A percentile compares a stretch with the other conserved stretches of the same genome.
Conservation (phyloP, 1,140 invertebrate species). For the Bursaphelenchus mucronatus region DNA sequence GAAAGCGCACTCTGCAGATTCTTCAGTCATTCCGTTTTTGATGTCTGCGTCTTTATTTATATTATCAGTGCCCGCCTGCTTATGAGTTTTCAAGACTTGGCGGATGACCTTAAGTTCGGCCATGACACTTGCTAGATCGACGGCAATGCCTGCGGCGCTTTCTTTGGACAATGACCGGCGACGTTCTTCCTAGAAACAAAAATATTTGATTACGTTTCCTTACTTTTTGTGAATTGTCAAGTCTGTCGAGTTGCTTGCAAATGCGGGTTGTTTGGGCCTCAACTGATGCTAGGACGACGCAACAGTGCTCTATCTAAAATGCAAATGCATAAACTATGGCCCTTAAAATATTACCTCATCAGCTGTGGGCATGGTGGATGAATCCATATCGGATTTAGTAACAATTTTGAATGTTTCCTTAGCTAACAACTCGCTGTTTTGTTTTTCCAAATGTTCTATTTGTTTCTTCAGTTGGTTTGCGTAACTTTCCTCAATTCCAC, state of each 20-base stretch:
- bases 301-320: slow-evolving; percentile 54
- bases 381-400: slow-evolving; percentile 19
- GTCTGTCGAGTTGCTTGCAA: slow-evolving; percentile 52
- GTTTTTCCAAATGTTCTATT: slow-evolving; percentile 46
- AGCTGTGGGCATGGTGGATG: slow-evolving; percentile 35
- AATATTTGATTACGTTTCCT: not conserved
- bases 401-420: slow-evolving; percentile 27
- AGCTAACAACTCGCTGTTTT: slow-evolving; percentile 48
- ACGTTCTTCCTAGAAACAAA: slow-evolving; percentile 50
- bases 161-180: slow-evolving; percentile 54
- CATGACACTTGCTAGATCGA: slow-evolving; percentile 52
- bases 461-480: slow-evolving; percentile 29
- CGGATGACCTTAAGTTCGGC: slow-evolving; percentile 48
- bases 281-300: slow-evolving; percentile 52
- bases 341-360: slow-evolving; percentile 44
- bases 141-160: slow-evolving; percentile 45
- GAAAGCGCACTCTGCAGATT: slow-evolving; percentile 26
- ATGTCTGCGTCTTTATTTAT: too few relatives aligned
- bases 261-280: slow-evolving; percentile 53
- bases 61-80: slow-evolving; percentile 4
- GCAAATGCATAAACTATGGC: not conserved
- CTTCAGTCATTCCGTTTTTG: not conserved
- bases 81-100: slow-evolving; percentile 43
- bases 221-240: slow-evolving; percentile 51
- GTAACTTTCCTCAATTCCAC: slow-evolving; percentile 10